Percentiles rank a stretch among this genome's conserved stretches.
Evolutionary conservation across 2,797 vertebrate genomes (phyloP).

Genomic region (Eleutherodactylus coqui): DNA sequence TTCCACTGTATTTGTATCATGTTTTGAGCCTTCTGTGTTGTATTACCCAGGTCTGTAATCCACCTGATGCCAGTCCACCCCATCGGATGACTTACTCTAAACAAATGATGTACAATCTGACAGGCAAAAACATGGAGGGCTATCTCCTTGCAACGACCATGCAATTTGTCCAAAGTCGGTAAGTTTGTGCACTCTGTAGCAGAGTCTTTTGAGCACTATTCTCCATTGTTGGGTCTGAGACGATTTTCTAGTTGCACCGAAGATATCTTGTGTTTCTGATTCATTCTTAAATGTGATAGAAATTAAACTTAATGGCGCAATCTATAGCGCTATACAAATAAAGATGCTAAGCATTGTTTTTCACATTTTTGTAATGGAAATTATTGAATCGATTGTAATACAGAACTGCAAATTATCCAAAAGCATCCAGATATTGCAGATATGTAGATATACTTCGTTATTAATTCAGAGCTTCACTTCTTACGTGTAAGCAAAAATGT

Average conservation of each 20-base stretch:
- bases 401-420: background rate
- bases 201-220: background rate
- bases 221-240: background rate
- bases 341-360: background rate
- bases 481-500: background rate
- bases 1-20: background rate
- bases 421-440: background rate
- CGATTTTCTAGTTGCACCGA: background rate
- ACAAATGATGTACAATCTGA: slow-evolving; percentile 87
- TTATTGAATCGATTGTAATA: background rate
- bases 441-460: background rate
- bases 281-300: background rate
- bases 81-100: slow-evolving; percentile 83
- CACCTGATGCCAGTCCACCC: slow-evolving; percentile 77
- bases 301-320: background rate
- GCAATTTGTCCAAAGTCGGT: slow-evolving; percentile 89
- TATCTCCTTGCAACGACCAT: slow-evolving; percentile 89
- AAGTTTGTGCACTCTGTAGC: background rate
- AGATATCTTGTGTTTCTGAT: background rate
- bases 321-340: background rate
- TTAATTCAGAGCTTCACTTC: background rate
- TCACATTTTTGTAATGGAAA: slow-evolving; percentile 14
- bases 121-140: slow-evolving; percentile 80
- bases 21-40: background rate
- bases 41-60: slow-evolving; percentile 80